phyloP scores from a whole-genome alignment of 2,113 vertebrate species.

The Enhydra lutris region DNA sequence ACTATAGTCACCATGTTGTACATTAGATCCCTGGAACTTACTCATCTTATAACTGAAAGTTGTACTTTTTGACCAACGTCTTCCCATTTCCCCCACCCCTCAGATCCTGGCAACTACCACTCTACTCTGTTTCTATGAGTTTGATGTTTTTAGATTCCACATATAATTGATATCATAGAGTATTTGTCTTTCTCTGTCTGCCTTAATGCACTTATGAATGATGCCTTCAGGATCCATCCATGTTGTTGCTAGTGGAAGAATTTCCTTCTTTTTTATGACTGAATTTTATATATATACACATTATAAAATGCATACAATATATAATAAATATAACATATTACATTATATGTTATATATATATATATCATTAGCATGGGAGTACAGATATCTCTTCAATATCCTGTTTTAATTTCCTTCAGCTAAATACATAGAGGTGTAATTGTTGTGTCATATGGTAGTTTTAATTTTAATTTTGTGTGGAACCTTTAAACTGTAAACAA shows the following conservation, averaged over 20 bases:
- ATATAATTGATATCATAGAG: not conserved
- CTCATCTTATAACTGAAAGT: not conserved
- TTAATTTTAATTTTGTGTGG: not conserved
- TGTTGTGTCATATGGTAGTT: not conserved
- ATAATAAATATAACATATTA: no score
- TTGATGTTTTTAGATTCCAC: not conserved
- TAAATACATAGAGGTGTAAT: not conserved
- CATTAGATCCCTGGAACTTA: not conserved
- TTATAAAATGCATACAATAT: not conserved
- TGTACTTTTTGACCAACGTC: not conserved
- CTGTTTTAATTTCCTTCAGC: not conserved
- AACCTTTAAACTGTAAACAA: not conserved
- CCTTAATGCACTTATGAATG: not conserved
- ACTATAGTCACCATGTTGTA: not conserved
- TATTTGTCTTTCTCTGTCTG: not conserved
- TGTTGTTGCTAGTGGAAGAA: not conserved
- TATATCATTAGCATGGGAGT: not conserved
- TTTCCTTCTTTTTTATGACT: not conserved
- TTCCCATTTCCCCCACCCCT: not conserved
- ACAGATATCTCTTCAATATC: not conserved
- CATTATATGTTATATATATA: not conserved
- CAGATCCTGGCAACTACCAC: not conserved
- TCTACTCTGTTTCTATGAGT: not conserved
- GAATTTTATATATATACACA: not conserved
- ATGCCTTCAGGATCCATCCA: not conserved